Percentiles rank a stretch among this genome's conserved stretches.
phyloP scores from a whole-genome alignment of 2,113 vertebrate species.

The Hyperopisus bebe region DNA sequence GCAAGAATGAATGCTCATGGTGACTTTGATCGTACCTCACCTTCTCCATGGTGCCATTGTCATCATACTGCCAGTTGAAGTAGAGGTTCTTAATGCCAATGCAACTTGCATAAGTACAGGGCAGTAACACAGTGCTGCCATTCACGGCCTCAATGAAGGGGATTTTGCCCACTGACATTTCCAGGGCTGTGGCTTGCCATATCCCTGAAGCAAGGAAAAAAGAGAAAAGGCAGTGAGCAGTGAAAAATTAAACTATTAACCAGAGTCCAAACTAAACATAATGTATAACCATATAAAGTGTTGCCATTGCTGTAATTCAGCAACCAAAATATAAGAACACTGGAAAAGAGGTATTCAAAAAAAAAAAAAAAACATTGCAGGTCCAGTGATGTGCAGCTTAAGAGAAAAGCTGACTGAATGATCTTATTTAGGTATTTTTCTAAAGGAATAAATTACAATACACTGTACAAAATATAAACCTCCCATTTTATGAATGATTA shows the following conservation, averaged over 20 bases:
- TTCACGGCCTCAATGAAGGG: constrained; percentile 74
- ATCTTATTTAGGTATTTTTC: not conserved
- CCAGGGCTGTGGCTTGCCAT: constrained; percentile 61
- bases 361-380: not conserved
- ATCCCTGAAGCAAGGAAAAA: constrained; percentile 47
- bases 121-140: constrained; percentile 74
- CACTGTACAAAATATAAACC: not conserved
- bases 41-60: constrained; percentile 57
- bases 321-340: not conserved
- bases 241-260: not conserved
- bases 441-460: not conserved
- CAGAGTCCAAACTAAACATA: not conserved
- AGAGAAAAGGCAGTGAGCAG: constrained; percentile 35
- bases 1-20: not conserved
- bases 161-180: constrained; percentile 81
- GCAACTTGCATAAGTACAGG: constrained; percentile 79
- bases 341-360: not conserved
- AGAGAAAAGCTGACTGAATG: not conserved
- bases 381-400: not conserved
- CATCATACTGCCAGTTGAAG: constrained; percentile 74
- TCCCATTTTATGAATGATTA: not conserved
- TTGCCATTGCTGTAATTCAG: not conserved
- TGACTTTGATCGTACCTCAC: constrained; percentile 33
- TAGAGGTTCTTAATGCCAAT: constrained; percentile 76
- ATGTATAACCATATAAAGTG: not conserved